These are phyloP conservation scores for Pyrrhosoma nymphula DNA, from an alignment of 2,888 invertebrate genomes.

Conservation along the genomic window DNA sequence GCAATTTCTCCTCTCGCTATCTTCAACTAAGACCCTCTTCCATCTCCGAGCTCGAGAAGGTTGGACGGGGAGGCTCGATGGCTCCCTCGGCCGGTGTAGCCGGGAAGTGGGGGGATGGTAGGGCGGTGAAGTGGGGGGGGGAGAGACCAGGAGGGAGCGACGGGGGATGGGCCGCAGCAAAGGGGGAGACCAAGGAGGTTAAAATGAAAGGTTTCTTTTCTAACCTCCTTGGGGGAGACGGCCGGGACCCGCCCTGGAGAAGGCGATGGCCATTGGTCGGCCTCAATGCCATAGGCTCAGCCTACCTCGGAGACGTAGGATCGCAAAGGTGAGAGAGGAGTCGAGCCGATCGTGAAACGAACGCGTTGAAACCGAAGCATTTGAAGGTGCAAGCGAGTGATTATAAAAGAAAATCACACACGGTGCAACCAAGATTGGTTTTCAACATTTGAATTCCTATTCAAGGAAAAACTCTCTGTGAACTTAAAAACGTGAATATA, in stretches of 20 bases:
- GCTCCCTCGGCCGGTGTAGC: not conserved
- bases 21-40: not conserved
- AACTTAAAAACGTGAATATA: too few relatives aligned
- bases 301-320: not conserved
- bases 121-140: not conserved
- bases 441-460: too few relatives aligned
- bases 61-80: too few relatives aligned
- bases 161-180: not conserved
- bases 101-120: not conserved
- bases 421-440: too few relatives aligned
- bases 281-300: constrained; percentile 50
- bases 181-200: not conserved
- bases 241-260: not conserved
- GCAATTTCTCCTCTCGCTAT: not conserved
- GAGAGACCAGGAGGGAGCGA: not conserved
- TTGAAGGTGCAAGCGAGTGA: too few relatives aligned
- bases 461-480: too few relatives aligned
- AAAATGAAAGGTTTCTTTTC: too few relatives aligned
- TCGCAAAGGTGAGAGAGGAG: not conserved
- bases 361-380: not conserved
- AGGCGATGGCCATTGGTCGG: constrained; percentile 52
- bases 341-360: not conserved
- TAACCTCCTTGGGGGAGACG: too few relatives aligned
- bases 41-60: too few relatives aligned
- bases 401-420: too few relatives aligned